A percentile compares a stretch with the other conserved stretches of the same genome.
phyloP scores from a whole-genome alignment of 2,888 invertebrate species.

The Nematopogon swammerdamellus region DNA sequence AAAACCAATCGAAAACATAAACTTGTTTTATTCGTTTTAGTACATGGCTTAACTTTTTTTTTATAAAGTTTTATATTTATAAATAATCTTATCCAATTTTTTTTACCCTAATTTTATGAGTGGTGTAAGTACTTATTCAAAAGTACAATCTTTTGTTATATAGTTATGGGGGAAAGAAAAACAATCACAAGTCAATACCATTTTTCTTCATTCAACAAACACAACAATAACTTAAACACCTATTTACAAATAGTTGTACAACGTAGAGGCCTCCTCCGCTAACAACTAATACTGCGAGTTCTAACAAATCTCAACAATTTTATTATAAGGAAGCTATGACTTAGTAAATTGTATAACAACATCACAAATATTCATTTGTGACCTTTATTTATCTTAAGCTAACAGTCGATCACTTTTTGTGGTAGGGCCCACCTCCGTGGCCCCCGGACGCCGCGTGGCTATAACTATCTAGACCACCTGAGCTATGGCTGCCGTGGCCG shows the following conservation, averaged over 20 bases:
- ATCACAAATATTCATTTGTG: too few relatives aligned
- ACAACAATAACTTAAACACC: constrained; percentile 31
- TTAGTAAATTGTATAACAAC: neutral
- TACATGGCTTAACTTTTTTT: too few relatives aligned
- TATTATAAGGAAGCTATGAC: neutral
- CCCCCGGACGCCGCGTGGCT: constrained; percentile 38
- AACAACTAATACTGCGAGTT: neutral
- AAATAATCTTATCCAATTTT: too few relatives aligned
- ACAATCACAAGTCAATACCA: too few relatives aligned
- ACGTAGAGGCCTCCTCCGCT: neutral
- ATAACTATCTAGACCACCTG: constrained; percentile 34
- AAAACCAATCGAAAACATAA: too few relatives aligned
- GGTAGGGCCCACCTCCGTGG: constrained; percentile 48
- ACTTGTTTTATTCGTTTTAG: too few relatives aligned
- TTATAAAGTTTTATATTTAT: too few relatives aligned
- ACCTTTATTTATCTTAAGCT: neutral
- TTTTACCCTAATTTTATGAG: too few relatives aligned
- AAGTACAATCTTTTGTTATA: too few relatives aligned
- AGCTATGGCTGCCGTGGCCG: constrained; percentile 13
- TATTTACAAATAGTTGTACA: constrained; percentile 27
- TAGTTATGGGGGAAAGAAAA: too few relatives aligned
- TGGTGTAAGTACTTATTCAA: too few relatives aligned
- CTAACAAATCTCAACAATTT: neutral
- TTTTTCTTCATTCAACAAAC: constrained; percentile 17
- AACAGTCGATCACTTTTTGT: constrained; percentile 21